phyloP scores from a whole-genome alignment of 2,113 vertebrate species.

The Suricata suricatta region DNA sequence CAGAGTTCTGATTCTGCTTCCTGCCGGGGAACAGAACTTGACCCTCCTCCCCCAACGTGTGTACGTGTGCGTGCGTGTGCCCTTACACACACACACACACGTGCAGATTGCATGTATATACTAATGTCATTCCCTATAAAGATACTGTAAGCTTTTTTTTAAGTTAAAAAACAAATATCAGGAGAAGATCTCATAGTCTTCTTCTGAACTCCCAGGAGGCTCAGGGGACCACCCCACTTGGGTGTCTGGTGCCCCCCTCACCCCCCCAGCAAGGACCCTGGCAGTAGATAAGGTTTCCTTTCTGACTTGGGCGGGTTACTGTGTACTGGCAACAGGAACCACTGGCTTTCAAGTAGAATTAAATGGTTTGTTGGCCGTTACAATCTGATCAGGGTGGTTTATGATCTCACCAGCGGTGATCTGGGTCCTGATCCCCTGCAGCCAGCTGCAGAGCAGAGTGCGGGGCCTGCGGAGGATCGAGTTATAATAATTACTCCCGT shows the following conservation, averaged over 20 bases:
- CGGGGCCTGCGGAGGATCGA: not conserved
- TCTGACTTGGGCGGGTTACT: slow-evolving; percentile 22
- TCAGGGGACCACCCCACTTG: accelerated
- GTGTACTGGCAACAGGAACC: not conserved
- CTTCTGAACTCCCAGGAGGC: not conserved
- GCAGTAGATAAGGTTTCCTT: not conserved
- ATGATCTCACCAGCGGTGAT: slow-evolving; percentile 65
- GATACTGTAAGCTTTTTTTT: not conserved
- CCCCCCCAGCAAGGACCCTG: not conserved
- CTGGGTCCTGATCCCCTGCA: slow-evolving; percentile 60
- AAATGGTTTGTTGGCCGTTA: slow-evolving; percentile 60
- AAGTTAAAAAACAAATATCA: not conserved
- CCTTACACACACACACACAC: accelerated
- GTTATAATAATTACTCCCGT: not conserved
- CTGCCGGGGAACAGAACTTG: not conserved
- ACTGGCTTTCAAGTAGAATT: slow-evolving; percentile 65
- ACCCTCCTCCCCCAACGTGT: accelerated
- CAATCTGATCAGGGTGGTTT: slow-evolving; percentile 63
- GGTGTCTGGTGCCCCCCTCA: not conserved
- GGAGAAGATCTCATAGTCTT: not conserved
- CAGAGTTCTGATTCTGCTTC: not conserved
- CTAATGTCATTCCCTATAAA: not conserved
- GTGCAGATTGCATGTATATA: accelerated
- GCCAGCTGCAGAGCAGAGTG: slow-evolving; percentile 17
- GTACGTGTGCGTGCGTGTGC: not conserved